Conservation (phyloP, 2,113 vertebrate species). For the Myocastor coypus region DNA sequence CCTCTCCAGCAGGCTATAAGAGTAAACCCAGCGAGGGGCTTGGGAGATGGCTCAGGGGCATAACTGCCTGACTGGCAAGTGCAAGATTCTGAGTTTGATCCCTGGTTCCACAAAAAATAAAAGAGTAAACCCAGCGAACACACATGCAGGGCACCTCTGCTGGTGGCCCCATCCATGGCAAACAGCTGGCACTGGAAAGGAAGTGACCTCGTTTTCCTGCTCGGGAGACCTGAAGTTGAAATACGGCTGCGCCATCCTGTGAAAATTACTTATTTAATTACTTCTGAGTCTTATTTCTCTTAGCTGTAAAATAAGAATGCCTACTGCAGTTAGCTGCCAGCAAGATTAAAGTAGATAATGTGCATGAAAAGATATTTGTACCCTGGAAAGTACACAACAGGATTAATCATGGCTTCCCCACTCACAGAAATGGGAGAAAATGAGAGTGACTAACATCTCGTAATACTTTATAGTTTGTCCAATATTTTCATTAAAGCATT, state of each 20-base stretch:
- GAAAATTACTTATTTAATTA: constrained; percentile 24
- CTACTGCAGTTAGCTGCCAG: neutral
- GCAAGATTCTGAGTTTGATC: too few relatives aligned
- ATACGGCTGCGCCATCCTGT: neutral
- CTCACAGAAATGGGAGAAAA: neutral
- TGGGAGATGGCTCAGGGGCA: too few relatives aligned
- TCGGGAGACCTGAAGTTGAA: neutral
- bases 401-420: constrained; percentile 22
- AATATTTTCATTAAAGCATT: constrained; percentile 22
- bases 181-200: neutral
- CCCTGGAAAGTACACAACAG: constrained; percentile 5
- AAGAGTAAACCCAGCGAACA: neutral
- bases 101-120: too few relatives aligned
- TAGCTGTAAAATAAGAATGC: constrained; percentile 27
- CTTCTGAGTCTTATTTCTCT: neutral
- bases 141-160: neutral
- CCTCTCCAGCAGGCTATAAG: neutral
- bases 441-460: constrained; percentile 21
- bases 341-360: neutral
- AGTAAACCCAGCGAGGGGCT: too few relatives aligned
- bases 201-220: neutral
- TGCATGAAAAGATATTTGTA: constrained; percentile 16
- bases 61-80: too few relatives aligned
- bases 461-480: constrained; percentile 27
- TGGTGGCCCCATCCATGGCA: too few relatives aligned